Conservation (phyloP, 2,113 vertebrate genomes). For the Sitta europaea region DNA sequence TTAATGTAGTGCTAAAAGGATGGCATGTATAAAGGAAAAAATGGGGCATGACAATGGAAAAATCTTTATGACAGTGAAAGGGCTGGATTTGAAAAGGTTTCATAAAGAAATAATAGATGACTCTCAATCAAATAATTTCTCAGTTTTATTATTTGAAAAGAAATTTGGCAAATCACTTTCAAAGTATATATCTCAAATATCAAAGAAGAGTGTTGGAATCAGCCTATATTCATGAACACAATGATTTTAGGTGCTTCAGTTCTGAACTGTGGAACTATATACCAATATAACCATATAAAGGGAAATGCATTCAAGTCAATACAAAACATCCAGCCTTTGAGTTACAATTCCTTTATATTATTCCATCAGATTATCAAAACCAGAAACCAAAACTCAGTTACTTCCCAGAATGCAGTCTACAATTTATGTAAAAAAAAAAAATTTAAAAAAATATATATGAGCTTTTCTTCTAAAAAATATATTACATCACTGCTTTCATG, state of each 20-base stretch:
- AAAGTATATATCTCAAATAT: not conserved
- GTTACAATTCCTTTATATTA: not conserved
- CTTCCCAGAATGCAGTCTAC: not conserved
- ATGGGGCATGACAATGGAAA: not conserved
- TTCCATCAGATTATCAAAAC: not conserved
- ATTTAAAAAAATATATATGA: not conserved
- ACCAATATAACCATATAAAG: not conserved
- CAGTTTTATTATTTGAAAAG: not conserved
- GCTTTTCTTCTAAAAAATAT: not conserved
- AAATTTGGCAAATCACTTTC: not conserved
- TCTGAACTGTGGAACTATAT: not conserved
- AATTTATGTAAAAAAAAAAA: not conserved
- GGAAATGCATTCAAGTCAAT: not conserved
- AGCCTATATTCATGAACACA: not conserved
- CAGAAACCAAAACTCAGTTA: not conserved
- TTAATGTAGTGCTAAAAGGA: not conserved
- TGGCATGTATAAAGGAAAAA: not conserved
- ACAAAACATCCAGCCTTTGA: not conserved
- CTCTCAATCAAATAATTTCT: not conserved
- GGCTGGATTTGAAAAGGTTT: not conserved
- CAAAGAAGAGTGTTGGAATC: not conserved
- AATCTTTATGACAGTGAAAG: not conserved
- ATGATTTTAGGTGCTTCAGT: not conserved
- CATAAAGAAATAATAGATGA: not conserved
- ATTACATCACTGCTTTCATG: not conserved